Base-by-base conservation (phyloP, 2,888 invertebrate species). In the Gisinianus flammeolus region DNA sequence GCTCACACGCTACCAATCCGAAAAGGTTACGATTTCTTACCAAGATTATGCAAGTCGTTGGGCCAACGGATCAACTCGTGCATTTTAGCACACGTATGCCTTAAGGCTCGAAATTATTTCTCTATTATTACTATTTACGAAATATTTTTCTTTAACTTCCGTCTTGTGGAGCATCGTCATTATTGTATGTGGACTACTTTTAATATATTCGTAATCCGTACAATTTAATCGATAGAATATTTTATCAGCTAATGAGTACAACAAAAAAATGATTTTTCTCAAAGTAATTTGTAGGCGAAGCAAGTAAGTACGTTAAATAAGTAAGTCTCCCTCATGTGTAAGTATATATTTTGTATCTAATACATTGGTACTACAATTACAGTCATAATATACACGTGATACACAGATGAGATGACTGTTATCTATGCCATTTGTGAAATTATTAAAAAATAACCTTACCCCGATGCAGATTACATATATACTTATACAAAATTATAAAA, bases 1-100 rank as follows among this genome's bases (percentile, higher is more conserved):
- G 88, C 90, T 98, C 86, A 97, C 97, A 75, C 94, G 97, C 85
- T 98, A 98, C 89, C 96, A 96, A 88, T 97, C 97, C 85, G 97
- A 97, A 88, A 96, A 96, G 89, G 91, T 97, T 80, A 94, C 94
- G 64, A 94, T 94, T 86, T 91, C 92, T 82, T 96, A 96, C 90
- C 77, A 79, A 28, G 84, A 84, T 72, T 84, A 81, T 71, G 79
- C 82, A 22, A 90, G 88, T 86, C 89, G 90, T 85, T 90, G 90
- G 90, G 64, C 77, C 62, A 71, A 77, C 58, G 76, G 64, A 52
- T 22, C 56, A 22, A 79, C 54, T 58, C 81, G 80, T 58, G 78
- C 77, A 67, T 82, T 80, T 81, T 82, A 81, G 81, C 81, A 81
- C 68, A 79, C 76, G 82, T 66, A 64, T 74, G 54, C 52, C 67